phyloP scores from a whole-genome alignment of 1,140 invertebrate genomes.

The Lucilia cuprina region DNA sequence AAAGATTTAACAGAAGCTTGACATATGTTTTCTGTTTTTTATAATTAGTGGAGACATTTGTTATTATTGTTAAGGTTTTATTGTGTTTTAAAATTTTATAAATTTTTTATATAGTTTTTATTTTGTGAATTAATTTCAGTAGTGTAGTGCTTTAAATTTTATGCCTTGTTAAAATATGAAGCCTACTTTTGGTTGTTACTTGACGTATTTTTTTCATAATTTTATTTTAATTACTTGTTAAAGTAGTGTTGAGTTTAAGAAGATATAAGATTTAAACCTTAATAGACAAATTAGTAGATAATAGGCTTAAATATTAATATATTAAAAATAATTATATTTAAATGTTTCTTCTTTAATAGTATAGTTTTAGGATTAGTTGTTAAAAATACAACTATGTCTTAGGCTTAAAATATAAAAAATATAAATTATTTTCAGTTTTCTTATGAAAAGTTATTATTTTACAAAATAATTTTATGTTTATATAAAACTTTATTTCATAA shows the following conservation, averaged over 20 bases:
- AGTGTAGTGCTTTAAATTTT: neutral
- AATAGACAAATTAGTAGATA: neutral
- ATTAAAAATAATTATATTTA: too few relatives aligned
- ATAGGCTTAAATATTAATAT: too few relatives aligned
- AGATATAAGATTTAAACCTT: neutral
- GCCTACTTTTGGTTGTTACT: neutral
- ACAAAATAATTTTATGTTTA: too few relatives aligned
- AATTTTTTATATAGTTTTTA: neutral
- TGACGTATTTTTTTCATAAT: too few relatives aligned
- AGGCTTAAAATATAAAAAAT: too few relatives aligned
- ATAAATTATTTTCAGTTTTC: too few relatives aligned
- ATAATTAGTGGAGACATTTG: neutral
- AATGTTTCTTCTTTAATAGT: too few relatives aligned
- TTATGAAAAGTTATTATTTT: too few relatives aligned
- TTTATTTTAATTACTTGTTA: too few relatives aligned
- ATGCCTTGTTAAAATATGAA: neutral
- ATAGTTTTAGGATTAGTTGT: too few relatives aligned
- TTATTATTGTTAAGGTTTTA: neutral
- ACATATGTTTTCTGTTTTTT: neutral
- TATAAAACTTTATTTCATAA: too few relatives aligned
- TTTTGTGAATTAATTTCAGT: neutral
- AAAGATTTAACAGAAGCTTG: neutral
- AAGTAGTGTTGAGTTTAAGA: neutral
- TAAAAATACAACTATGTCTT: too few relatives aligned
- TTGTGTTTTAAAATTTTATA: neutral